Evolutionary conservation across 37 sponge, comb jelly and placozoan genomes (phyloP).

Genomic region (Tethya wilhelma): DNA sequence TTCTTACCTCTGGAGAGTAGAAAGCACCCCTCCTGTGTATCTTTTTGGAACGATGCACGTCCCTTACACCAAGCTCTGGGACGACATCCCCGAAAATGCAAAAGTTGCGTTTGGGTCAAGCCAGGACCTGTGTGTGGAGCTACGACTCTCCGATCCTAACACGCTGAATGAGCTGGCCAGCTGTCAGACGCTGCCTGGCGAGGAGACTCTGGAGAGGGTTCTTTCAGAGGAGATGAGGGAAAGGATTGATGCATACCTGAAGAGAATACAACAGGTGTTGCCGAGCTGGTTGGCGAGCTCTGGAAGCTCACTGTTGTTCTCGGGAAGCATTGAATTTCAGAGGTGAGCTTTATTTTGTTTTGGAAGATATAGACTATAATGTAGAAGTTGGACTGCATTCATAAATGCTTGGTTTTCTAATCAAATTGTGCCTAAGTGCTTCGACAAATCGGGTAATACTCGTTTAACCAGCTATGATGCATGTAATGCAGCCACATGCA

Average conservation of each 20-base stretch:
- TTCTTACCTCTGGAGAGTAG: constrained; percentile 63
- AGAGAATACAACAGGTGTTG: constrained; percentile 4
- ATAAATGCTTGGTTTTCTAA: no score
- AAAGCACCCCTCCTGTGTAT: constrained; percentile 41
- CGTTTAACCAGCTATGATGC: no score
- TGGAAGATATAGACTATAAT: no score
- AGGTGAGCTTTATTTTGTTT: no score
- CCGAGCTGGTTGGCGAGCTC: constrained; percentile 33
- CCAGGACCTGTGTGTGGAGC: constrained; percentile 38
- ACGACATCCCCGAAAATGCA: constrained; percentile 62
- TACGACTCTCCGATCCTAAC: constrained; percentile 24
- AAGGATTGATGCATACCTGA: constrained; percentile 37
- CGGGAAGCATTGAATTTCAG: no score
- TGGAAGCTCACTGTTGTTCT: not conserved
- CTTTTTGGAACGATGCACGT: constrained; percentile 77
- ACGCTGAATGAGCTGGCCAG: not conserved
- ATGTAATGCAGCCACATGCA: no score
- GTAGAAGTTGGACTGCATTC: no score
- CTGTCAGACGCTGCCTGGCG: constrained; percentile 29
- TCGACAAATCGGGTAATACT: no score
- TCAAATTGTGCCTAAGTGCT: no score
- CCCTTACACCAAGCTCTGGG: constrained; percentile 63
- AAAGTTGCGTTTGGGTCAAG: constrained; percentile 52
- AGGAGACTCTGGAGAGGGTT: constrained; percentile 8
- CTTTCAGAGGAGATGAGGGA: constrained; percentile 1